These are phyloP conservation scores for Cheilosia variabilis DNA, from an alignment of 2,888 invertebrate species.

Conservation along the genomic window DNA sequence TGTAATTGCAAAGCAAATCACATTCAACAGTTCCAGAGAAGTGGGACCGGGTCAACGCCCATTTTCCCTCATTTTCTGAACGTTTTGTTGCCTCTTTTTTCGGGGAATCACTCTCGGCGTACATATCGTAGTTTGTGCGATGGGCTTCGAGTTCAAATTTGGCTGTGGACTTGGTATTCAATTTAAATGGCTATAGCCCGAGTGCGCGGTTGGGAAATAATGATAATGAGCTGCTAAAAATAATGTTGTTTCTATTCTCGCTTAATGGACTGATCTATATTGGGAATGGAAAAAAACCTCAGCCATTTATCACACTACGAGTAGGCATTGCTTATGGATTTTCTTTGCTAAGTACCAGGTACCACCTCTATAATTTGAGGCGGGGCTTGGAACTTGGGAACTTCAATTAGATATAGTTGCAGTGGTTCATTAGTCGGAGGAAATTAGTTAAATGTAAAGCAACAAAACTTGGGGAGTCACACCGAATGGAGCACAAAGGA, in stretches of 20 bases:
- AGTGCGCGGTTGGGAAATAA: constrained; percentile 47
- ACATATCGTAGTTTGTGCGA: too few relatives aligned
- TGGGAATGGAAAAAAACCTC: constrained; percentile 53
- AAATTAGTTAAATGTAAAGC: too few relatives aligned
- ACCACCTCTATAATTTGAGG: too few relatives aligned
- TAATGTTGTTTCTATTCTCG: constrained; percentile 1
- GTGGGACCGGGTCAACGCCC: constrained; percentile 70
- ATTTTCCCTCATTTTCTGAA: constrained; percentile 52
- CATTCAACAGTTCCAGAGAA: constrained; percentile 65
- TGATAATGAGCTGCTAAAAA: constrained; percentile 57
- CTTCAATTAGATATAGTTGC: too few relatives aligned
- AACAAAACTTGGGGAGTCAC: too few relatives aligned
- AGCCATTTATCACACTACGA: constrained; percentile 13
- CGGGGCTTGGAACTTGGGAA: too few relatives aligned
- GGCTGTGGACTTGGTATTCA: constrained; percentile 39
- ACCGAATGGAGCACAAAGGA: too few relatives aligned
- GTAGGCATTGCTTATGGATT: background rate
- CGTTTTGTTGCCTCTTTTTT: background rate
- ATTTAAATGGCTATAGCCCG: constrained; percentile 29
- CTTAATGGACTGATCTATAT: constrained; percentile 32
- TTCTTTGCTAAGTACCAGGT: too few relatives aligned
- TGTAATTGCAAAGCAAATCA: constrained; percentile 74
- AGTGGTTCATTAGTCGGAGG: too few relatives aligned
- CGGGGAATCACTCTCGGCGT: constrained; percentile 39
- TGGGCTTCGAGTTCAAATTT: background rate